Evolutionary conservation across 2,888 invertebrate genomes (phyloP), one percentile per base, ranked within the genome.

Genomic region (Scaptomyza caliginosa): DNA sequence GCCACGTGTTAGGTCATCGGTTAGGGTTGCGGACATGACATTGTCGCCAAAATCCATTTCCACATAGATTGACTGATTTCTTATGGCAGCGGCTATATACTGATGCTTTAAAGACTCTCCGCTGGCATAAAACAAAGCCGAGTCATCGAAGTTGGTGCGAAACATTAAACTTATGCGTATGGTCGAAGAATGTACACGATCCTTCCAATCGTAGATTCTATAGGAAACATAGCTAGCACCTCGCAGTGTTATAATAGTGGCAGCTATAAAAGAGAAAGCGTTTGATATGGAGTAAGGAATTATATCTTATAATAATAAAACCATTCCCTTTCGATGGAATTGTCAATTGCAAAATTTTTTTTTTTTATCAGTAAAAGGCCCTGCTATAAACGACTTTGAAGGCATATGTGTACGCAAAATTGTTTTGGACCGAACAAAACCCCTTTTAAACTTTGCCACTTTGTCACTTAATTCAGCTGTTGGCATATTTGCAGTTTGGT

Each of bases 221-320:
- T 98, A 98, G 0, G 96, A 97, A 21, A 98, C 95, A 92, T 97
- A 98, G 56, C 98, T 97, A 39, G 97, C 97, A 0, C 98, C 98
- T 67, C 96, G 93, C 23, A 98, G 92, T 1, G 97, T 98, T 68
- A 98, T 93, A 65, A 96, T 94, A 2, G 97, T 97, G 28, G 97
- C 95, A 90, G 96, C 97, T 98, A 92, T 4, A 67, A 2, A 34
- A 40, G 8, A 28, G 0, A 11, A 6, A 2, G 2, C 11, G 8
- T 26, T 43, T 26, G 2, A 45, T 19, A 17, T n/a, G n/a, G n/a
- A n/a, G n/a, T n/a, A n/a, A n/a, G n/a, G n/a, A n/a, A n/a, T n/a
- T n/a, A n/a, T n/a, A n/a, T n/a, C n/a, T n/a, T n/a, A n/a, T n/a
- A n/a, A n/a, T n/a, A n/a, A n/a, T n/a, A n/a, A n/a, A n/a, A n/a